Base-by-base conservation (phyloP, 2,113 vertebrate species). In the Bagarius yarrelli region DNA sequence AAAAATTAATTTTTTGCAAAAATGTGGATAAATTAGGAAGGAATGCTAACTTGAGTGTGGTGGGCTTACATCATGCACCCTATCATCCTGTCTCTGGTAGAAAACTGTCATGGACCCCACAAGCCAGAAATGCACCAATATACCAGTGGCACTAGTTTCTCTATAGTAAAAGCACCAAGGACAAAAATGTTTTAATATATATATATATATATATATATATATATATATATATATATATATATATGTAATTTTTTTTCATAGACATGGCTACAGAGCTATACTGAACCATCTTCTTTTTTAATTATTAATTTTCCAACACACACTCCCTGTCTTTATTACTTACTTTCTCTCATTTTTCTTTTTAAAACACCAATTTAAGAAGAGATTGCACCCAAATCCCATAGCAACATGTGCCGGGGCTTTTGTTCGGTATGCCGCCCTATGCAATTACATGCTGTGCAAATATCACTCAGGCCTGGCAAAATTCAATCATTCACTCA, bases 361-460 rank as follows among this genome's bases (percentile, higher is more conserved):
- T 93, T 90, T 93, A 93, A 92, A 91, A 91, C 93, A 94, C 93
- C 94, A 95, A 92, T 95, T 94, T 95, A 91, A 94, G 94, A 95
- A 94, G 91, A 93, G 92, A 94, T 93, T 89, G 92, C 90, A 92
- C 91, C 90, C 91, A 94, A 94, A 94, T 94, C 91, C 93, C 91
- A 88, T 87, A 83, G 91, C 92, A 93, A 90, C 90, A 84, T 91
- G 90, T 91, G 92, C 88, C 91, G 66, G 88, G 89, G 83, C 93
- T 92, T 94, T 91, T 93, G 93, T 92, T 93, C 93, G 93, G 91
- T 83, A 89, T 87, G 90, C 91, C 93, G 93, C 93, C 93, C 93
- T 93, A 90, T 92, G 93, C 95, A 95, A 95, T 96, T 95, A 96
- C 93, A 82, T 92, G 93, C 93, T 92, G 92, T 90, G 94, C 92